Base-by-base conservation (phyloP, 2,888 invertebrate species). In the Drosophila limbata region DNA sequence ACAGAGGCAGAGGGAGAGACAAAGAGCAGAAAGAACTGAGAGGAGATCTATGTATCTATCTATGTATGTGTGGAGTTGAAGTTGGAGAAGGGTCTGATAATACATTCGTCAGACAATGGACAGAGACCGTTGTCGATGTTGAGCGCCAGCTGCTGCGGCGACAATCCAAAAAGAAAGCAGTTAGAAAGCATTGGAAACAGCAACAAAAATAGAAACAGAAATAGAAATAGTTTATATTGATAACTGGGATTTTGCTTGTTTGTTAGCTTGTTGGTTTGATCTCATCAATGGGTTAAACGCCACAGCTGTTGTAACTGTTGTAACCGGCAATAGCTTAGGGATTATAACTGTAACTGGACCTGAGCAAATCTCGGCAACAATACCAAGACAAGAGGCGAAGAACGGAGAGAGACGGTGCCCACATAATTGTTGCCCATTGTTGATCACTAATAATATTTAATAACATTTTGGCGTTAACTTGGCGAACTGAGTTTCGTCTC, bases 401-500 rank as follows among this genome's bases (percentile, higher is more conserved):
- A 50, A 19, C 19, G 3, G 13, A 63, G 31, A 28, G 68, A 52
- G 59, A 39, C 39, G 69, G 33, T 47, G 69, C 66, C 79, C 78
- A 81, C 81, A 85, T 85, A 83, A 83, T 81, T 74, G 79, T 77
- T 76, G 69, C 60, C 84, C 71, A 76, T 81, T 81, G 74, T 81
- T 67, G 55, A 17, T 6, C 74, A 72, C 83, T 83, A 84, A 84
- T 84, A 85, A 84, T 81, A 85, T 85, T 85, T 84, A 84, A 85
- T 84, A 84, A 84, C 84, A 84, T 77, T 81, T 85, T 79, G 79
- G 79, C 79, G 77, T 79, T 79, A 73, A 79, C 56, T 84, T 85
- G 69, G 68, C 81, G 69, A 81, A 47, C 55, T 48, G 55, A 25
- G 67, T 60, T 60, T 33, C 19, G 37, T 37, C 35, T 42, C 15